Evolutionary conservation across 2,113 vertebrate species (phyloP).

Genomic region (Chaetodon trifascialis): DNA sequence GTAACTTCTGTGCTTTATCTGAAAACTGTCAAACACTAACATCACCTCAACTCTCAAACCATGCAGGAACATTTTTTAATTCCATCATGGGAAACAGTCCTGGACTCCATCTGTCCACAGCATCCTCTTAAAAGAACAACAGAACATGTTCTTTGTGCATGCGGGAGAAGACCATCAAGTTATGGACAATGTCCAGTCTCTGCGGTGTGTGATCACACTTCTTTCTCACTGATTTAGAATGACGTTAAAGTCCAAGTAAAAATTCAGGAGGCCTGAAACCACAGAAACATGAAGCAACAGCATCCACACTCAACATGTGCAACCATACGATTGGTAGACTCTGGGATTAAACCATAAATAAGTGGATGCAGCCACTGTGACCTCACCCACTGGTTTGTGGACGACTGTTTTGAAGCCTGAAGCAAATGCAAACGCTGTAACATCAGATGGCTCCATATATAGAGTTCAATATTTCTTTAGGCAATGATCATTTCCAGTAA

Average conservation of each 20-base stretch:
- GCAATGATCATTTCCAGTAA: neutral
- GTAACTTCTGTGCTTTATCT: constrained; percentile 19
- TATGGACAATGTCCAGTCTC: neutral
- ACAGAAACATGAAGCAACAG: neutral
- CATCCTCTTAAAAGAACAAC: neutral
- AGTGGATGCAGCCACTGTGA: too few relatives aligned
- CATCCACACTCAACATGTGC: neutral
- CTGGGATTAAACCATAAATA: too few relatives aligned
- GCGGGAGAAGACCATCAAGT: neutral
- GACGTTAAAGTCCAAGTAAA: neutral
- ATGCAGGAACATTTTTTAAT: neutral
- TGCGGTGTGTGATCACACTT: too few relatives aligned
- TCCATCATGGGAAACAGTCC: neutral
- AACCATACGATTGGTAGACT: neutral
- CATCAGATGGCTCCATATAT: neutral
- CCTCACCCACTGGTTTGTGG: too few relatives aligned
- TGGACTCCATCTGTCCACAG: neutral
- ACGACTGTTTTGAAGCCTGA: too few relatives aligned
- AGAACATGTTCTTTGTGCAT: neutral
- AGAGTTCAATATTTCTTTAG: neutral
- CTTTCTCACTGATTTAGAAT: neutral
- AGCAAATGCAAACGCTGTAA: too few relatives aligned
- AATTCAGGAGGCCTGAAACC: neutral
- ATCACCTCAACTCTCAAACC: neutral
- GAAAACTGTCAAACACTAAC: constrained; percentile 18